These are phyloP conservation scores for Morelia viridis DNA, from an alignment of 2,797 vertebrate species.

Conservation along the genomic window DNA sequence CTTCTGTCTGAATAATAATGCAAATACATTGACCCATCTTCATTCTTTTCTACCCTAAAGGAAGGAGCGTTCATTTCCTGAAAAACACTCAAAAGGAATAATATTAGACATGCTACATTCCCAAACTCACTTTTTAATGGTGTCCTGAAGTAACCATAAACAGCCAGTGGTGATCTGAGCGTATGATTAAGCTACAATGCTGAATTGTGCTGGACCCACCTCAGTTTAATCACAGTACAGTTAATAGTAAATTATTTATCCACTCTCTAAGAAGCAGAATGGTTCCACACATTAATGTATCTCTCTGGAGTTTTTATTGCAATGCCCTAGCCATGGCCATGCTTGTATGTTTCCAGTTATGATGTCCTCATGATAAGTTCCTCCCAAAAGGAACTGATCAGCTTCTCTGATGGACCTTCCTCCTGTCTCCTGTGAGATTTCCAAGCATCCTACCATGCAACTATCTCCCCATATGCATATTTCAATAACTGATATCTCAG, in stretches of 20 bases:
- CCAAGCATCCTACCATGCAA: not conserved
- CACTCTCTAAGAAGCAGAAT: not conserved
- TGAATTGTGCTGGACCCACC: no score
- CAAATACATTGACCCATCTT: slow-evolving; percentile 75
- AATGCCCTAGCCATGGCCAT: no score
- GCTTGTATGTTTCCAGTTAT: not conserved
- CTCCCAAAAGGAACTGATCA: not conserved
- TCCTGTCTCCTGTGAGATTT: not conserved
- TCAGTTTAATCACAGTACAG: not conserved
- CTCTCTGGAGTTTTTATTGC: not conserved
- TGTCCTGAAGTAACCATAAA: not conserved
- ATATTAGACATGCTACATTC: not conserved
- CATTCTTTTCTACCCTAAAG: slow-evolving; percentile 78
- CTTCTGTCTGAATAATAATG: slow-evolving; percentile 79
- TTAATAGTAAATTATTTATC: not conserved
- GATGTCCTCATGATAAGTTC: not conserved
- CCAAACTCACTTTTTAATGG: not conserved
- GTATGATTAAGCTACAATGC: not conserved
- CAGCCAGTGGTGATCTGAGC: not conserved
- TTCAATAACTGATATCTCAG: not conserved
- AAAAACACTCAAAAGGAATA: slow-evolving; percentile 33
- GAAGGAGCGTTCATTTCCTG: slow-evolving; percentile 81
- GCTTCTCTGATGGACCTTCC: not conserved
- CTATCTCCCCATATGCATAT: not conserved
- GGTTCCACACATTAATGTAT: not conserved